A percentile compares a stretch with the other conserved stretches of the same genome.
Conservation (phyloP, 2,113 vertebrate genomes). For the Colinus virginianus region DNA sequence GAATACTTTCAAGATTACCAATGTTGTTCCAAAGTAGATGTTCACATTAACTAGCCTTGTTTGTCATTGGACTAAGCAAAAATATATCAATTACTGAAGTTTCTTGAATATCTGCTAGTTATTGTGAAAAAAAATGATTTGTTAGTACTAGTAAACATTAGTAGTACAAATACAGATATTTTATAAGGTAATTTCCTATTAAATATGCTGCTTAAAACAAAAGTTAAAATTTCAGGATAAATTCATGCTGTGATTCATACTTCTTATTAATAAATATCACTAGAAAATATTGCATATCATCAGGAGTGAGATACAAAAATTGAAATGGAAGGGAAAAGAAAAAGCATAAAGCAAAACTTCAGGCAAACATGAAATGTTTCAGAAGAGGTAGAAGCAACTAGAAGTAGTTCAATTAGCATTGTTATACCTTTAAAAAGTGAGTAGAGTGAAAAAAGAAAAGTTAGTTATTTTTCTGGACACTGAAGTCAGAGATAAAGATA, state of each 20-base stretch:
- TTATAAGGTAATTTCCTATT: neutral
- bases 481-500: neutral
- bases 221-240: neutral
- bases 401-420: neutral
- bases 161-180: neutral
- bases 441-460: neutral
- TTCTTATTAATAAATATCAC: neutral
- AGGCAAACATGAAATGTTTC: neutral
- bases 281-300: neutral
- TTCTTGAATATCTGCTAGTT: neutral
- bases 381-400: neutral
- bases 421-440: neutral
- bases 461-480: neutral
- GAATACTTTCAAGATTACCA: neutral
- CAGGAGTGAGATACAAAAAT: neutral
- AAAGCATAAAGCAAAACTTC: neutral
- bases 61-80: neutral
- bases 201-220: neutral
- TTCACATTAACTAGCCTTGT: neutral
- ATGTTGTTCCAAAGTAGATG: too few species aligned
- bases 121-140: neutral
- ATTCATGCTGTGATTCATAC: neutral
- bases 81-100: neutral
- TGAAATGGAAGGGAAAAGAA: neutral
- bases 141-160: neutral